Base-by-base conservation (phyloP, 2,888 invertebrate species). In the Synergus gifuensis region DNA sequence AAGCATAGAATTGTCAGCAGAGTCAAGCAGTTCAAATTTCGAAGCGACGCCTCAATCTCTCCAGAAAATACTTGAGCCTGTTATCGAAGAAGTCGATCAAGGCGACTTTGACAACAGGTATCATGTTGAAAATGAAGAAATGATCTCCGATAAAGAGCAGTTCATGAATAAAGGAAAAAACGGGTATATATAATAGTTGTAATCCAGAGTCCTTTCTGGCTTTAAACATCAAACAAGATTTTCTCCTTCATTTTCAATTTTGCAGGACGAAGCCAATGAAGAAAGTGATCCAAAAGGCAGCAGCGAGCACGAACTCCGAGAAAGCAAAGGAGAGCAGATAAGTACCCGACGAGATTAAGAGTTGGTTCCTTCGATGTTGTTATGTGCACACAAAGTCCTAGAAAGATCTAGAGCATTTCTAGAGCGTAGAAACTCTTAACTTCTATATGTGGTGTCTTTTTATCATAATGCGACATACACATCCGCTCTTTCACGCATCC, bases 301-400 rank as follows among this genome's bases (percentile, higher is more conserved):
- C 79, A 54, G 64, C 54, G 60, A 64, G 44, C 49, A 78, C 79
- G 54, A 60, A 78, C 58, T 76, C 79, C 60, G 77, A 81, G 14
- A 77, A 79, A 58, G 81, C 77, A 46, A 82, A 85, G 81, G 82
- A 87, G 79, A 84, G 85, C 88, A 89, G 88, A 88, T 87, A 88
- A 89, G 89, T 89, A 90, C 84, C 85, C 81, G 82, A 85, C 80
- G 82, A 79, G 83, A 83, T 82, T 83, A 86, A 85, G 84, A 82
- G 80, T 85, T 83, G 85, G 87, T 87, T 88, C 85, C 83, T 85
- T 88, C 87, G 84, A 87, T 88, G 87, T 88, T 88, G 86, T 90
- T 85, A 85, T 86, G 85, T 85, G 86, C 86, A 87, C 85, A 85
- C 82, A 84, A 85, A 84, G 85, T 84, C 76, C 85, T 88, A 88